phyloP scores from a whole-genome alignment of 2,113 vertebrate species.

The Colaptes auratus region DNA sequence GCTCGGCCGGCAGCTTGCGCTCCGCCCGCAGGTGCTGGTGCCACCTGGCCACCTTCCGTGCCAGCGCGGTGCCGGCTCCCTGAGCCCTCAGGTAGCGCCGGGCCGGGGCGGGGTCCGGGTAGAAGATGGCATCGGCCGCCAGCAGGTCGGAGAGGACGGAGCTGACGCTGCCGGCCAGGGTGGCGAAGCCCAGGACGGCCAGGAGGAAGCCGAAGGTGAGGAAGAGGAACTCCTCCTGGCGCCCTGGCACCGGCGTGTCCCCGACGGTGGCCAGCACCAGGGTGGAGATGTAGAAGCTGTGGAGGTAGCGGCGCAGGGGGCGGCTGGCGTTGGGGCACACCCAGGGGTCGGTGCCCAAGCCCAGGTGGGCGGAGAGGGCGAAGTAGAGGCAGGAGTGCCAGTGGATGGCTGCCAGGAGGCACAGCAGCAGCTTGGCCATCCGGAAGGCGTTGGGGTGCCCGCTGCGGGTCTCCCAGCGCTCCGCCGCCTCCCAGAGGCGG shows the following conservation, averaged over 20 bases:
- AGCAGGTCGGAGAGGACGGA: neutral
- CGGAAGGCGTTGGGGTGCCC: neutral
- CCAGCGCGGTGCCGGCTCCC: neutral
- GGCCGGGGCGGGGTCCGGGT: neutral
- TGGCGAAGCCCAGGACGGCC: neutral
- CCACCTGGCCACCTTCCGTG: neutral
- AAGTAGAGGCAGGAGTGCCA: neutral
- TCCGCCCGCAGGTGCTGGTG: neutral
- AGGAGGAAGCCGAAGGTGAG: neutral
- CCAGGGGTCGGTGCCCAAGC: neutral
- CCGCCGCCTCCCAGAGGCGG: neutral
- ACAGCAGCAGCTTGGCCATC: neutral
- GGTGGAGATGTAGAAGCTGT: neutral
- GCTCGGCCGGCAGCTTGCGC: neutral
- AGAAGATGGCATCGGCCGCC: neutral
- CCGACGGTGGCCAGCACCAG: neutral
- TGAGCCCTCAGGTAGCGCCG: neutral
- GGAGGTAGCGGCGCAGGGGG: neutral
- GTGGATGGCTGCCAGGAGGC: neutral
- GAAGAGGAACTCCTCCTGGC: neutral
- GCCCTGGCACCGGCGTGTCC: neutral
- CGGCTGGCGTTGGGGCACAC: too few species aligned
- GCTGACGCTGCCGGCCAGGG: neutral
- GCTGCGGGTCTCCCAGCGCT: neutral
- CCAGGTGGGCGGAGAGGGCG: neutral